Conservation (phyloP, 2,888 invertebrate species). For the Polietes domitor region DNA sequence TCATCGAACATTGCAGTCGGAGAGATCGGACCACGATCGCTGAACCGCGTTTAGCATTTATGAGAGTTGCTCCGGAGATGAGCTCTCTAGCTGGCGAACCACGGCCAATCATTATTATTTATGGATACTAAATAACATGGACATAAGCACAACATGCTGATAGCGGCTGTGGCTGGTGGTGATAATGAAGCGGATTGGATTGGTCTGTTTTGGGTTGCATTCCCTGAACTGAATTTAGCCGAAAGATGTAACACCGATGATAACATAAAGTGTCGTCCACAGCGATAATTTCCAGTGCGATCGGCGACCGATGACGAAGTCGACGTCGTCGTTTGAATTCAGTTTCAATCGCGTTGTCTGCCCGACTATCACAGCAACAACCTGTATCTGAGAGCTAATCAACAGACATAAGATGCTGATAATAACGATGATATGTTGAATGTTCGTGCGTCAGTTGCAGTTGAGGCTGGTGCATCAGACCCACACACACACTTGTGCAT, state of each 20-base stretch:
- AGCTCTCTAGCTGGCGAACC: background rate
- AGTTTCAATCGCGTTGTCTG: slow-evolving; percentile 33
- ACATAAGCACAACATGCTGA: slow-evolving; percentile 63
- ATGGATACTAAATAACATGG: slow-evolving; percentile 69
- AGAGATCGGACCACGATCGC: background rate
- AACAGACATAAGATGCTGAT: slow-evolving; percentile 39
- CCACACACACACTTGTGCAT: background rate
- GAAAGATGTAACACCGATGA: slow-evolving; percentile 52
- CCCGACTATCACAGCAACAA: background rate
- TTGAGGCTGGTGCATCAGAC: slow-evolving; percentile 4
- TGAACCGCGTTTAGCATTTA: background rate
- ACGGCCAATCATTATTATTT: slow-evolving; percentile 69
- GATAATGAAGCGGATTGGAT: slow-evolving; percentile 39
- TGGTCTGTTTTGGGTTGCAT: slow-evolving; percentile 15
- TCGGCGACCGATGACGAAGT: background rate
- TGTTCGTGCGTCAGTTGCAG: background rate
- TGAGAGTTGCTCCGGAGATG: background rate
- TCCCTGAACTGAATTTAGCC: slow-evolving; percentile 14
- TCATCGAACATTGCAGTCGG: background rate
- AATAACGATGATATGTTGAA: slow-evolving; percentile 25
- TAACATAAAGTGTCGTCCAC: slow-evolving; percentile 43
- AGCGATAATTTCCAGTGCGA: background rate
- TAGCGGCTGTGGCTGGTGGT: slow-evolving; percentile 29
- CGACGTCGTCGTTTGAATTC: slow-evolving; percentile 37
- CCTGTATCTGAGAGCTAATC: slow-evolving; percentile 61